Base-by-base conservation (phyloP, 2,797 vertebrate species). In the Limosa lapponica region DNA sequence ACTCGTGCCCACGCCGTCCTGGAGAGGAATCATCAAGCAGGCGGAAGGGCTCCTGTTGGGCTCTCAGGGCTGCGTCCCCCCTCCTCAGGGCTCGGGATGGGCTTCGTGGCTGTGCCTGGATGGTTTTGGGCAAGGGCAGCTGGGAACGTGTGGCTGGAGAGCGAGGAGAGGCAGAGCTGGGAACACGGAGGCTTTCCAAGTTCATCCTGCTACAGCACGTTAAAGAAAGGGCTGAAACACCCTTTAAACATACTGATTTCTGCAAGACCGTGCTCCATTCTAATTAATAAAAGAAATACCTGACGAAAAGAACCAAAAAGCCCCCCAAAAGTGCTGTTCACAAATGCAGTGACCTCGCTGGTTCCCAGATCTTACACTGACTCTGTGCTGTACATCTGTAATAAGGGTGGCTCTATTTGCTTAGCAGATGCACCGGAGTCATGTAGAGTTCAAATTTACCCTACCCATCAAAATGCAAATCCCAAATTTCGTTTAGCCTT, bases 401-500 rank as follows among this genome's bases (percentile, higher is more conserved):
- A 23, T 39, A 44, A 77, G 70, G 78, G 80, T 43, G 86, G 23
- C 88, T 96, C 91, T 87, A 1, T 91, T 96, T 92, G 88, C 91
- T 85, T 85, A 94, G 87, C 90, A 90, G 87, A 94, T 89, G 85
- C 37, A 0, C 87, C 69, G 58, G 88, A 96, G 96, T 97, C 96
- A 95, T 69, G 41, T 4, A 90, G 89, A 95, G 96, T 97, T 97
- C 96, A 97, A 81, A 95, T 90, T 87, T 93, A 86, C 65, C 19
- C 37, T 95, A 85, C 90, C 92, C 72, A 92, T 95, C 87, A 91
- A 90, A 80, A 95, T 94, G 90, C 90, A 97, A 97, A 96, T 96
- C 93, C 97, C 87, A 87, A 91, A 87, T 74, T 94, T 92, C 6
- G 0, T 89, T 93, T 64, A 94, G 77, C 82, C 55, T 92, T 69